A percentile compares a stretch with the other conserved stretches of the same genome.
Conservation (phyloP, 2,113 vertebrate species). For the Gobius niger region DNA sequence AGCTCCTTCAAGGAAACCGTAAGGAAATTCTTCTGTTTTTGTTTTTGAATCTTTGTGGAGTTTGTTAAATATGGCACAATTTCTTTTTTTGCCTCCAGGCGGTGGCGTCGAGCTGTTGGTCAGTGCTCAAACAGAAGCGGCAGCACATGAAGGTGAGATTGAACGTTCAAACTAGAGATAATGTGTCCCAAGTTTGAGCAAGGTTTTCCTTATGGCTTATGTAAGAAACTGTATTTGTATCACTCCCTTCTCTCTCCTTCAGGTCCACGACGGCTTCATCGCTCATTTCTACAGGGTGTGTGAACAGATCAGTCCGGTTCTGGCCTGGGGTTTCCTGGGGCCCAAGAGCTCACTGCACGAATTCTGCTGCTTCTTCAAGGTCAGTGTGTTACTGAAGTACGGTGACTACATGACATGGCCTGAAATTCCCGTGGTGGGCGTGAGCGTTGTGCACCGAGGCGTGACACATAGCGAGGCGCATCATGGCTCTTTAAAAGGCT, state of each 20-base stretch:
- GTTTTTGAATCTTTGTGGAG: background rate
- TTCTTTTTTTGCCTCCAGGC: conserved; percentile 73
- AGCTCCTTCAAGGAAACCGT: conserved; percentile 96
- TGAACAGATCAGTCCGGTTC: conserved; percentile 92
- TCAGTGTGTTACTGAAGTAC: conserved; percentile 44
- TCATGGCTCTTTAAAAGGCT: too few species aligned
- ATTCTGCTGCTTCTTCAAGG: conserved; percentile 96
- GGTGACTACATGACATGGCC: too few species aligned
- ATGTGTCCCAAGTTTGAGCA: background rate
- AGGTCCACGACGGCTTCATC: conserved; percentile 94
- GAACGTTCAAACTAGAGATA: background rate
- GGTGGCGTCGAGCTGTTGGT: conserved; percentile 96
- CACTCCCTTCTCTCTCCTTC: conserved; percentile 2
- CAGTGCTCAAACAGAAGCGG: conserved; percentile 93
- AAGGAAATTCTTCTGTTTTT: conserved; percentile 47
- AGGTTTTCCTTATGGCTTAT: background rate
- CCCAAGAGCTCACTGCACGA: conserved; percentile 91
- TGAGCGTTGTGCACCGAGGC: too few species aligned
- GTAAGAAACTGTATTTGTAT: background rate
- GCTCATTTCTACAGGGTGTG: conserved; percentile 93
- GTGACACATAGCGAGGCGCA: too few species aligned
- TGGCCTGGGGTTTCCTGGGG: conserved; percentile 96
- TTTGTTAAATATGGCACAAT: too few species aligned
- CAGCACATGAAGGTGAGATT: conserved; percentile 89
- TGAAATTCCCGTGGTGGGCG: too few species aligned